Base-by-base conservation (phyloP, 2,113 vertebrate genomes). In the Laticauda laticaudata region DNA sequence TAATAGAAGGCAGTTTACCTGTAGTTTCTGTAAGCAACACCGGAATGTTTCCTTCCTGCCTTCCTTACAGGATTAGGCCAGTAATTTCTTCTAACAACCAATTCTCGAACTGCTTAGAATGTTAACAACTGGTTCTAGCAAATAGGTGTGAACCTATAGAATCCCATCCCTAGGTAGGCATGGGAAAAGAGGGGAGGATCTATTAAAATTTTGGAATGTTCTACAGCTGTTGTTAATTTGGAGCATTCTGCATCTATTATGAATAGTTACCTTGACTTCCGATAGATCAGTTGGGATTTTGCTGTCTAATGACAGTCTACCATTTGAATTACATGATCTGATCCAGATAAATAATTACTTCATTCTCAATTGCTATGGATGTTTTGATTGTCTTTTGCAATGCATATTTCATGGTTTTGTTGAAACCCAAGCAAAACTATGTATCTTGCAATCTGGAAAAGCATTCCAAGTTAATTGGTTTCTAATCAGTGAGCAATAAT, bases 391-490 rank as follows among this genome's bases (percentile, higher is more conserved):
- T 69, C 86, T 75, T 54, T 34, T 6, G 23, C n/a, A 88, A 88
- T 10, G 34, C 34, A 11, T 15, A 20, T 43, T 92, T 53, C 56
- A 29, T 64, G 57, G 64, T 86, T 92, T 88, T 43, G 14, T 87
- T 20, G 91, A 39, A 51, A 88, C 86, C 91, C 21, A 39, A 92
- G 86, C 9, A 69, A 69, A 88, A 88, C 86, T 1, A 54, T 54
- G 91, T 88, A 88, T 92, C 91, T 88, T 43, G 23, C 18, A 29
- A 69, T 92, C 87, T 92, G 48, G 34, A 69, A 92, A 92, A 57
- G 91, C 86, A 88, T 69, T 64, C 4, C 56, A 39, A 64, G 91
- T 55, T 92, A 92, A 92, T 92, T 92, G 91, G 86, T 92, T 92
- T 92, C 91, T 88, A 92, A 92, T 92, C 91, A 88, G 59, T 26